Evolutionary conservation across 2,113 vertebrate species (phyloP), one percentile per base, ranked within the genome.

Genomic region (Neotoma lepida): DNA sequence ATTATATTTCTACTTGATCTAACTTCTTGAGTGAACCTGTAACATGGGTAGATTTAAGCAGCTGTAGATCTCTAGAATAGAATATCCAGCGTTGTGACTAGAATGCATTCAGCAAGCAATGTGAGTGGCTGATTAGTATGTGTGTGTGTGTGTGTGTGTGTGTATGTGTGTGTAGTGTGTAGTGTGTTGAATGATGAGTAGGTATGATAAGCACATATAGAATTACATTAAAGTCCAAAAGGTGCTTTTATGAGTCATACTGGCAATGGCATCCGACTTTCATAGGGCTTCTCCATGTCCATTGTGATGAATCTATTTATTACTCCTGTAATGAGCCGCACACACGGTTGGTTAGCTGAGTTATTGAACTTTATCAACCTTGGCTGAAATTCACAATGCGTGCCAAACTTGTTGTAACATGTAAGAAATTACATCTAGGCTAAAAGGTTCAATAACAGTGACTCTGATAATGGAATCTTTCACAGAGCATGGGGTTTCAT

Each of bases 341-440:
- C 98, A 98, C 98, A 98, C 98, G 98, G 99, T 99, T 99, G 99
- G 99, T 99, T 99, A 99, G 98, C 98, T 98, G 98, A 98, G 99
- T 99, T 99, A 99, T 99, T 99, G 98, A 99, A 99, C 99, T 99
- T 99, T 98, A 99, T 99, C 99, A 99, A 98, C 99, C 99, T 99
- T 99, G 98, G 98, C 98, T 99, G 98, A 98, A 99, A 98, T 98
- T 98, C 98, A 98, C 98, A 98, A 96, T 97, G 98, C 97, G 96
- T 97, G 98, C 98, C 98, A 98, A 99, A 99, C 98, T 98, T 98
- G 98, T 99, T 99, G 98, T 99, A 99, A 99, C 98, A 94, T 98
- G 98, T 98, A 98, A 98, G 98, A 98, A 98, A 98, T 98, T 98
- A 98, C 97, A 98, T 98, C 98, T 98, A 97, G 98, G 93, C 98